Percentiles rank a stretch among this genome's conserved stretches.
Conservation (phyloP, 2,797 vertebrate genomes). For the Bradypus variegatus region DNA sequence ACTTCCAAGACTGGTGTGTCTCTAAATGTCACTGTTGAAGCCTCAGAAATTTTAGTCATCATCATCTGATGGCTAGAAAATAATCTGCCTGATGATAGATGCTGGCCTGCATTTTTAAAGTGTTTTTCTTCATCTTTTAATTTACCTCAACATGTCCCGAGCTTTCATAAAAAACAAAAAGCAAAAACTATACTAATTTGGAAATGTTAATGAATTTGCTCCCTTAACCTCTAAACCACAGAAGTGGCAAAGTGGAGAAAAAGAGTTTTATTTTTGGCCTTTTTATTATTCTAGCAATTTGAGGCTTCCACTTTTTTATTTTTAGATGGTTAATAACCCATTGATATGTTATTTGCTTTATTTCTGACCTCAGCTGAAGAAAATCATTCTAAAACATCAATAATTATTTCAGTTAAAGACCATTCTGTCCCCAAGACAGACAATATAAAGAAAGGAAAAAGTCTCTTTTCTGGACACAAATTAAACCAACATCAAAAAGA, state of each 20-base stretch:
- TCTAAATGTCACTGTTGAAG: not conserved
- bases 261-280: constrained; percentile 51
- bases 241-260: constrained; percentile 48
- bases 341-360: constrained; percentile 27
- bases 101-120: not conserved
- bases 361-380: constrained; percentile 30
- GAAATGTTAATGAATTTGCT: constrained; percentile 29
- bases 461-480: constrained; percentile 40
- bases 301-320: constrained; percentile 44
- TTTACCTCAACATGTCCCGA: constrained; percentile 5
- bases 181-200: not conserved
- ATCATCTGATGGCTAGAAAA: not conserved
- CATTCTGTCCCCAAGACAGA: constrained; percentile 38
- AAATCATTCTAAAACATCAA: constrained; percentile 55
- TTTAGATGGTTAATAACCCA: constrained; percentile 44
- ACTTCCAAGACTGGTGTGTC: not conserved
- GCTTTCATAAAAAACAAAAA: not conserved
- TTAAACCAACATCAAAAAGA: constrained; percentile 32
- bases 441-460: constrained; percentile 24
- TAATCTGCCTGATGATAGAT: not conserved
- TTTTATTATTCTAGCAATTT: constrained; percentile 54
- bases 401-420: constrained; percentile 44
- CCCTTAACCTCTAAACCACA: constrained; percentile 35
- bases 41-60: not conserved
- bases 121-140: not conserved